These are phyloP conservation scores for Mystacornis crossleyi DNA, from an alignment of 2,113 vertebrate genomes.

Conservation along the genomic window DNA sequence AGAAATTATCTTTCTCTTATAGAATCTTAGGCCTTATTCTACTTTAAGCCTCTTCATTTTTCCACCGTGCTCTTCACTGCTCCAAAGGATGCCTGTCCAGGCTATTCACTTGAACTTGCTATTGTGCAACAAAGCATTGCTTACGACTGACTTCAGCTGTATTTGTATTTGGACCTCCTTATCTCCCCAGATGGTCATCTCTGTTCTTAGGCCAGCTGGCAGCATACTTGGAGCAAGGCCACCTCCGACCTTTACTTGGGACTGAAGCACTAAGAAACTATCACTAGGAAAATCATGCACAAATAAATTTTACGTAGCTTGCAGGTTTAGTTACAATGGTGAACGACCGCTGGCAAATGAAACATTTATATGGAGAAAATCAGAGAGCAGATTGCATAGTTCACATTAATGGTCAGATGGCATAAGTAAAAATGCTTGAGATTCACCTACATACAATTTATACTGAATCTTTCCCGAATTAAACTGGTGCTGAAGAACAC, in stretches of 20 bases:
- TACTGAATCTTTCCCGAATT: not conserved
- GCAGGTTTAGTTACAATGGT: not conserved
- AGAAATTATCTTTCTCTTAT: not conserved
- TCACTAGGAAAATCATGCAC: not conserved
- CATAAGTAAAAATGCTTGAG: not conserved
- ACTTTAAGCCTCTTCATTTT: not conserved
- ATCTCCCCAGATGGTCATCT: not conserved
- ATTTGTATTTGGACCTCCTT: not conserved
- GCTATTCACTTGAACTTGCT: not conserved
- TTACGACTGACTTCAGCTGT: not conserved
- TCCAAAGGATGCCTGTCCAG: not conserved
- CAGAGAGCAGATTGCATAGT: not conserved
- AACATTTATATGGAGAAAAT: not conserved
- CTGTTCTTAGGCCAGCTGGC: not conserved
- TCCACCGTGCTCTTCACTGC: not conserved
- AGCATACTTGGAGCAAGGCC: not conserved
- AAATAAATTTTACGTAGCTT: not conserved
- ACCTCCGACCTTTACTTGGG: not conserved
- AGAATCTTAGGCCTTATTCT: not conserved
- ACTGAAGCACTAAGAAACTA: not conserved
- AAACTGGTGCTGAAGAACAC: not conserved
- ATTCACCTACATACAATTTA: not conserved
- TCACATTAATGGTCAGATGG: not conserved
- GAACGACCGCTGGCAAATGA: not conserved
- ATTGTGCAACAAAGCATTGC: not conserved